Evolutionary conservation across 2,888 invertebrate genomes (phyloP).

Genomic region (Dicycla oo): DNA sequence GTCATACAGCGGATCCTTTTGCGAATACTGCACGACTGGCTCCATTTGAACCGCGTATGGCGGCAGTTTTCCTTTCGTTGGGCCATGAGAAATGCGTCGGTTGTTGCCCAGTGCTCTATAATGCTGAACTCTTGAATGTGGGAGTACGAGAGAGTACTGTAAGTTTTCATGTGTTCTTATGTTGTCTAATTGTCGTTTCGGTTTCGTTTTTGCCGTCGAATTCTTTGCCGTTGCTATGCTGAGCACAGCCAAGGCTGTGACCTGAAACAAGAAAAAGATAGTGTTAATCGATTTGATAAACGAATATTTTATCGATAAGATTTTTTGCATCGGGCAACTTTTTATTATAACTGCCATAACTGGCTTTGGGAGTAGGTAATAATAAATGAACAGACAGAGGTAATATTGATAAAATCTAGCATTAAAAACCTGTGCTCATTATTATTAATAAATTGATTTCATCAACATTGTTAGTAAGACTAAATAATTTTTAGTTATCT

Average conservation of each 20-base stretch:
- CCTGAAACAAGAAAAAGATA: conserved; percentile 85
- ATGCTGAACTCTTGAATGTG: conserved; percentile 89
- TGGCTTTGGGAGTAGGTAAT: background rate
- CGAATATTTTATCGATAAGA: conserved; percentile 26
- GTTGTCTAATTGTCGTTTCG: conserved; percentile 89
- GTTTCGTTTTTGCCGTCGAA: conserved; percentile 87
- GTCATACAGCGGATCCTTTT: conserved; percentile 94
- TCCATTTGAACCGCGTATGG: conserved; percentile 96
- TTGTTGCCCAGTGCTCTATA: conserved; percentile 88
- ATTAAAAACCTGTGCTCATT: too few species aligned
- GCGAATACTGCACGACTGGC: conserved; percentile 94
- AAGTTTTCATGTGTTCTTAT: conserved; percentile 90
- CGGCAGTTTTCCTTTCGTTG: conserved; percentile 89
- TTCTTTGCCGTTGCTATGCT: conserved; percentile 87
- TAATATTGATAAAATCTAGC: too few species aligned
- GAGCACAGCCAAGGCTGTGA: conserved; percentile 90
- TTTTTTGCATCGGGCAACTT: conserved; percentile 51
- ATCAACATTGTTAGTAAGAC: background rate
- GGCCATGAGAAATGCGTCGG: conserved; percentile 89
- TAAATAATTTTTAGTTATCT: background rate
- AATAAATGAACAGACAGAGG: too few species aligned
- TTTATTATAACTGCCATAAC: background rate
- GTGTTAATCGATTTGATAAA: conserved; percentile 44
- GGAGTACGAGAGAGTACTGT: conserved; percentile 91
- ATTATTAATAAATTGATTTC: background rate